These are phyloP conservation scores for Axis porcinus DNA, from an alignment of 2,113 vertebrate genomes.

Conservation along the genomic window DNA sequence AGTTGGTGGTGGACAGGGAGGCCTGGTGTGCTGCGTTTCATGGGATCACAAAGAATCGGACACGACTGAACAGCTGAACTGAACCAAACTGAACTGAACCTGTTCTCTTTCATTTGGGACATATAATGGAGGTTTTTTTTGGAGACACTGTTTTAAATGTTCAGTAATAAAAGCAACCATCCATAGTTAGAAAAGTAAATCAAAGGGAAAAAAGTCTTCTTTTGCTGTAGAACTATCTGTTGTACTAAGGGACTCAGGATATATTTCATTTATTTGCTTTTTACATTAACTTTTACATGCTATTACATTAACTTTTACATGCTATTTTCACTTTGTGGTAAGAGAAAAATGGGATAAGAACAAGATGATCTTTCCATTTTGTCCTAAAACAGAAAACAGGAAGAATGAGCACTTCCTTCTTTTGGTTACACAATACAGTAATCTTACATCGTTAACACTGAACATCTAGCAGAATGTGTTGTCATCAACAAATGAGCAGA, in stretches of 20 bases:
- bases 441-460: neutral
- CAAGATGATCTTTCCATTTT: slow-evolving; percentile 2
- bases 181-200: neutral
- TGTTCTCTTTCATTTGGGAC: neutral
- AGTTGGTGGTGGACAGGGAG: neutral
- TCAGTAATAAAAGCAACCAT: neutral
- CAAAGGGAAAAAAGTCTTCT: neutral
- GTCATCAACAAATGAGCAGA: neutral
- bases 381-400: slow-evolving; percentile 29
- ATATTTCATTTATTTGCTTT: neutral
- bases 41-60: neutral
- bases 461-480: neutral
- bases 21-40: neutral
- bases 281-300: neutral
- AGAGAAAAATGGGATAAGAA: slow-evolving; percentile 5
- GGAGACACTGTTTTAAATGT: neutral
- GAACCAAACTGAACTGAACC: neutral
- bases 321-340: neutral
- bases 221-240: neutral
- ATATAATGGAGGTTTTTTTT: neutral
- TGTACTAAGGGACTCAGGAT: neutral
- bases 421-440: slow-evolving; percentile 31
- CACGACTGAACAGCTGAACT: neutral
- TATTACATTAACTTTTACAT: slow-evolving; percentile 2
- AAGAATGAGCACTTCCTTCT: slow-evolving; percentile 54